Conservation (phyloP, 2,888 invertebrate species). For the Alsophila aescularia region DNA sequence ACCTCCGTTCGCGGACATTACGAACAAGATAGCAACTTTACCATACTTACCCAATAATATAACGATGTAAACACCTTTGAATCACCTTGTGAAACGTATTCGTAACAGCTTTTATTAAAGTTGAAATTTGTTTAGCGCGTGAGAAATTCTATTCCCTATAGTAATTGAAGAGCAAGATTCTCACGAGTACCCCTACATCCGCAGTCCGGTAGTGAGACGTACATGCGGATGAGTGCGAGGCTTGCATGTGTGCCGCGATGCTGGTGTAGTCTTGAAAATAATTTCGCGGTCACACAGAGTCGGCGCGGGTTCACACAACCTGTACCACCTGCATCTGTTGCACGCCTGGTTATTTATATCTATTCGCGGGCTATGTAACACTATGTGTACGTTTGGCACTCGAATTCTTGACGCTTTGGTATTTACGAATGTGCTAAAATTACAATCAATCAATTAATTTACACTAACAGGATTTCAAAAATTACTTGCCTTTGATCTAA, state of each 20-base stretch:
- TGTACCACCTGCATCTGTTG: constrained; percentile 81
- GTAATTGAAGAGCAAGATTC: constrained; percentile 71
- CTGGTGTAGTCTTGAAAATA: constrained; percentile 84
- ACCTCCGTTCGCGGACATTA: constrained; percentile 84
- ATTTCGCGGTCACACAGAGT: constrained; percentile 83
- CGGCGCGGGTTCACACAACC: constrained; percentile 80
- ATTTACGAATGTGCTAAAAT: too few species aligned
- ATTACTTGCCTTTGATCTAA: too few species aligned
- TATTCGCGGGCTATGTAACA: constrained; percentile 75
- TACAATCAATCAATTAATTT: too few species aligned
- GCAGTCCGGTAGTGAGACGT: constrained; percentile 72
- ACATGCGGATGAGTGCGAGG: constrained; percentile 58
- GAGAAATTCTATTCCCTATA: constrained; percentile 46
- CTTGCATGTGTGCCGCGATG: constrained; percentile 68
- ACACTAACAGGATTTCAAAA: too few species aligned
- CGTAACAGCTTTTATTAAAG: constrained; percentile 45
- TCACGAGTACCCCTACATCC: constrained; percentile 80
- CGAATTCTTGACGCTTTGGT: constrained; percentile 2
- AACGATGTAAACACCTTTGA: constrained; percentile 66
- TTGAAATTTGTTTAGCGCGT: constrained; percentile 49
- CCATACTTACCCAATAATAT: constrained; percentile 57
- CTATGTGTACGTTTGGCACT: constrained; percentile 41
- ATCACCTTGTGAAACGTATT: constrained; percentile 41
- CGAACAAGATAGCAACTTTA: constrained; percentile 85
- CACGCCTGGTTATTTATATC: constrained; percentile 83